Base-by-base conservation (phyloP, 1,140 invertebrate species). In the Bombus picipes region DNA sequence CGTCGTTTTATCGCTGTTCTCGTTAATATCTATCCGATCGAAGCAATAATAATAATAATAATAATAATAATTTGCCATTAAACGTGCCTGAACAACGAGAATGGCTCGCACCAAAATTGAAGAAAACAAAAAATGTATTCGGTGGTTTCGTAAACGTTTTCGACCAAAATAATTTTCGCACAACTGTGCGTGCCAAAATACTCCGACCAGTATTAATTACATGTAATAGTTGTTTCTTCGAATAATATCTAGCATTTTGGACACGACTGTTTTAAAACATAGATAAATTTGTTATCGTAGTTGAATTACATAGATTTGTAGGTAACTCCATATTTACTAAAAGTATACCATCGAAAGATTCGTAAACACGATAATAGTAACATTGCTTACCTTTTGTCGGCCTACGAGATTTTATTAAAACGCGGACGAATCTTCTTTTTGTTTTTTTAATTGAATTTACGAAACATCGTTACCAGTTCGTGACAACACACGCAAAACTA, bases 191-290 rank as follows among this genome's bases (percentile, higher is more conserved):
- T 85, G 88, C 78, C 85, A 90, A 90, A 85, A 68, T 81, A 43
- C 59, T 76, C 73, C 76, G 80, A 89, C 84, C 88, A 89, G 88
- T 90, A 89, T 90, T 89, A 87, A 89, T 68, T 86, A 89, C 70
- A 81, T 87, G 66, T 89, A 81, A 87, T 62, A 22, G 77, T 78
- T 13, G 62, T 72, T 75, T 75, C 57, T 83, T 83, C 43, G 70
- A 83, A 81, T 34, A 76, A 85, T 84, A 53, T 22, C 5, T 53
- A 87, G 47, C 77, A 32, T 73, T 80, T 89, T 87, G 75, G 76
- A 86, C 86, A 86, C 80, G 34, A 57, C 81, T 75, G n/a, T 83
- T 72, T 79, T 65, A 72, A 82, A 18, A 79, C 47, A 22, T 77
- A 65, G 72, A 59, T 79, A 80, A 85, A 72, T 65, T 81, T 83